A percentile compares a stretch with the other conserved stretches of the same genome.
Evolutionary conservation across 2,888 invertebrate genomes (phyloP).

Genomic region (Acanthoscelides obtectus): DNA sequence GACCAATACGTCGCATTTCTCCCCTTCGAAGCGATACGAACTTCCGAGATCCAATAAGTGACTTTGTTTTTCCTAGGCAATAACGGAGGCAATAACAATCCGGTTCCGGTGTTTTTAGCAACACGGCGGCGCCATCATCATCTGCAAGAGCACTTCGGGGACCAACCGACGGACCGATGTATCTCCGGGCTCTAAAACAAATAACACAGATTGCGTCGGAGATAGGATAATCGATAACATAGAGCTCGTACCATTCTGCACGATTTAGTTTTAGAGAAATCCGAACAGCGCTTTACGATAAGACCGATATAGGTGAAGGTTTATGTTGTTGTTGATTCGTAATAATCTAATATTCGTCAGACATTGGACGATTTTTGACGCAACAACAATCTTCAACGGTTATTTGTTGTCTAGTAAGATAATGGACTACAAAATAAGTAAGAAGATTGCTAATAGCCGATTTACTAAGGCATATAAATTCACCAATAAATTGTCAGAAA

Average conservation of each 20-base stretch:
- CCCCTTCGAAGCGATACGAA: neutral
- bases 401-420: too few species aligned
- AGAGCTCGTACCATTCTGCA: neutral
- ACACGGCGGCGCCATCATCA: conserved; percentile 35
- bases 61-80: neutral
- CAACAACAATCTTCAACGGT: too few species aligned
- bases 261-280: neutral
- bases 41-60: neutral
- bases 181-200: neutral
- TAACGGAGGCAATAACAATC: conserved; percentile 31
- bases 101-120: conserved; percentile 26
- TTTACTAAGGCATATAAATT: too few species aligned
- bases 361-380: too few species aligned
- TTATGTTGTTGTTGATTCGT: too few species aligned
- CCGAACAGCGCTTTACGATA: too few species aligned
- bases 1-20: neutral
- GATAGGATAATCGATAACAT: neutral
- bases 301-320: too few species aligned
- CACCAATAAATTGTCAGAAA: too few species aligned
- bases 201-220: neutral
- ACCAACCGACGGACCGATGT: conserved; percentile 13
- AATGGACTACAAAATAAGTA: too few species aligned
- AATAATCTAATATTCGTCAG: too few species aligned
- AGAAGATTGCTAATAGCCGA: too few species aligned
- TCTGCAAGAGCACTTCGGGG: conserved; percentile 39